phyloP scores from a whole-genome alignment of 2,113 vertebrate genomes.

The Pseudonaja textilis region DNA sequence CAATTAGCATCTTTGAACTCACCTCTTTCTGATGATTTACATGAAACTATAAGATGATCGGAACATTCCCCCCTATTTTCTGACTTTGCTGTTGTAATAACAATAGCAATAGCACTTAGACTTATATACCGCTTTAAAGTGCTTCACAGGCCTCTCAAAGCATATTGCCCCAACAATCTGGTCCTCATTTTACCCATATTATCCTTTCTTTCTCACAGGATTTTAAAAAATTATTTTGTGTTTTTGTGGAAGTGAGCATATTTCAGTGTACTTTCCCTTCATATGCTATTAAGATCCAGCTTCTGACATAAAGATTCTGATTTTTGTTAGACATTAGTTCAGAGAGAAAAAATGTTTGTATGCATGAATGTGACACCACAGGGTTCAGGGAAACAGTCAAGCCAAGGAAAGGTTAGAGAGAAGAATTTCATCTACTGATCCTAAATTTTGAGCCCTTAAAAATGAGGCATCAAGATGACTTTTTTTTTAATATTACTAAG shows the following conservation, averaged over 20 bases:
- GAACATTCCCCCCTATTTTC: not conserved
- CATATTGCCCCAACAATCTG: no score
- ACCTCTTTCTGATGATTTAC: not conserved
- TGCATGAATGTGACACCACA: not conserved
- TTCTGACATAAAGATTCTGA: not conserved
- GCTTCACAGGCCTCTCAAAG: no score
- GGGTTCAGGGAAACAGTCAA: not conserved
- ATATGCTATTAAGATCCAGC: not conserved
- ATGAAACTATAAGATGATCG: not conserved
- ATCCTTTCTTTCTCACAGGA: not conserved
- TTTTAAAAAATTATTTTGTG: not conserved
- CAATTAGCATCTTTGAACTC: not conserved
- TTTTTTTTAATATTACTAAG: not conserved
- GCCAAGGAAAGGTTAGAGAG: not conserved
- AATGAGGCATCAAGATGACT: not conserved
- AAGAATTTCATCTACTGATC: not conserved
- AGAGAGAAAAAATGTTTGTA: not conserved
- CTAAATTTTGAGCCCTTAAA: constrained; percentile 5
- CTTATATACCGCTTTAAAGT: no score
- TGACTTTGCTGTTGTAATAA: not conserved
- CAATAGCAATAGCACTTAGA: no score
- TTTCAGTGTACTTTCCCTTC: not conserved
- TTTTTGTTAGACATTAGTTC: not conserved
- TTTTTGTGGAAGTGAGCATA: not conserved
- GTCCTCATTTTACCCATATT: not conserved